Conservation (phyloP, 2,113 vertebrate species). For the Daphoenositta chrysoptera region DNA sequence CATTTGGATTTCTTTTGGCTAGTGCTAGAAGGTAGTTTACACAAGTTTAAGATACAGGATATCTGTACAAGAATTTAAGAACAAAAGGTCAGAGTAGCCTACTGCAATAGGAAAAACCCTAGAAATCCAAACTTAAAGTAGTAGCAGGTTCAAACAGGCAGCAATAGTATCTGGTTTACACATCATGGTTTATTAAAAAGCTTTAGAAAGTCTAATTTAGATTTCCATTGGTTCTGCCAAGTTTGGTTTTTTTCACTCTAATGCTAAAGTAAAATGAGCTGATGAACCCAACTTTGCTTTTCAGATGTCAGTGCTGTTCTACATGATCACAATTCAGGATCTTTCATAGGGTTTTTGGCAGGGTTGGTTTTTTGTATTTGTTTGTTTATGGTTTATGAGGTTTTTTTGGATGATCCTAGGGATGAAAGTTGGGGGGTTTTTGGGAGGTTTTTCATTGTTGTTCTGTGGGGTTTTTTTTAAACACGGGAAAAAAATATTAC, state of each 20-base stretch:
- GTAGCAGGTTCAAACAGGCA: background rate
- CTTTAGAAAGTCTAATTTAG: constrained; percentile 54
- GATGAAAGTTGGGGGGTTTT: rapidly evolving
- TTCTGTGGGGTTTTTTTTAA: background rate
- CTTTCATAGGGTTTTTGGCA: rapidly evolving
- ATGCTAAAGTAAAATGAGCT: background rate
- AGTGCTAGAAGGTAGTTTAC: background rate
- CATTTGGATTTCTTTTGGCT: background rate
- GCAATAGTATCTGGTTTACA: background rate
- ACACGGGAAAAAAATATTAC: background rate
- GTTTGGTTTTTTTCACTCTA: background rate
- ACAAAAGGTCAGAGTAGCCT: constrained; percentile 23
- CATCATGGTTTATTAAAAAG: constrained; percentile 54
- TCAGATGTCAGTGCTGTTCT: background rate
- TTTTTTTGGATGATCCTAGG: rapidly evolving
- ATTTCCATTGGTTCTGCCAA: constrained; percentile 43
- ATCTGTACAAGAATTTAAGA: background rate
- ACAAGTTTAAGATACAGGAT: background rate
- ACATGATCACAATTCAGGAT: background rate
- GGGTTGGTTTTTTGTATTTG: rapidly evolving
- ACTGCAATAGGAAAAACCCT: background rate
- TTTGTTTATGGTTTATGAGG: background rate
- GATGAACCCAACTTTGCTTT: background rate
- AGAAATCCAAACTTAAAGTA: constrained; percentile 18
- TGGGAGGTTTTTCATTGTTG: background rate